Base-by-base conservation (phyloP, 2,113 vertebrate genomes). In the Syngnathoides biaculeatus region DNA sequence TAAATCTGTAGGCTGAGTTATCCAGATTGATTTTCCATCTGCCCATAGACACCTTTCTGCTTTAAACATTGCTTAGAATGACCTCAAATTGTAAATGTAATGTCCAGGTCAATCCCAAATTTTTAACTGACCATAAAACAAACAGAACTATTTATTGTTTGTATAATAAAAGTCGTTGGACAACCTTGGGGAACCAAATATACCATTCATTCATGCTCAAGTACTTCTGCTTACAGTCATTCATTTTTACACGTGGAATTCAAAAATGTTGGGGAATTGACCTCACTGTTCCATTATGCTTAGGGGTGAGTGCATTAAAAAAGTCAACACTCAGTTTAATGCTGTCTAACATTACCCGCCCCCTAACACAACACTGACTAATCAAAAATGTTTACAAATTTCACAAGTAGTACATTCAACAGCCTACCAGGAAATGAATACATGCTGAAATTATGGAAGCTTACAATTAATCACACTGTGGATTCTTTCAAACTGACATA, bases 281-380 rank as follows among this genome's bases (percentile, higher is more conserved):
- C 45, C 15, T 47, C 45, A 47, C 4, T 47, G 45, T 42, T 13
- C 40, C 40, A 42, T 42, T 42, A 42, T 42, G 40, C 19, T 47
- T 20, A 17, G 45, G 20, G 45, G 45, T 47, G 15, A 47, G 45
- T 20, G 45, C 6, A 47, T 47, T 47, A 47, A 47, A 47, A 15
- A 19, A 47, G 17, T 6, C 15, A 19, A 8, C 8, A 0, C 15
- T 15, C 9, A 35, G 30, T 35, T 35, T 35, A 35, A 5, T 57
- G 27, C 10, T 8, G 30, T 17, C 55, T 30, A 26, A 30, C 53
- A 74, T 78, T 59, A 74, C 72, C 73, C 63, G 48, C 62, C 60
- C 62, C 60, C 17, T 73, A 80, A 71, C 3, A 35, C 3, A 35
- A 35, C 30, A 6, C 30, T 6, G 27, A 71, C 57, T 72, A 69